Percentiles rank a stretch among this genome's conserved stretches.
Conservation (phyloP, 1,140 invertebrate genomes). For the Penaeus chinensis region DNA sequence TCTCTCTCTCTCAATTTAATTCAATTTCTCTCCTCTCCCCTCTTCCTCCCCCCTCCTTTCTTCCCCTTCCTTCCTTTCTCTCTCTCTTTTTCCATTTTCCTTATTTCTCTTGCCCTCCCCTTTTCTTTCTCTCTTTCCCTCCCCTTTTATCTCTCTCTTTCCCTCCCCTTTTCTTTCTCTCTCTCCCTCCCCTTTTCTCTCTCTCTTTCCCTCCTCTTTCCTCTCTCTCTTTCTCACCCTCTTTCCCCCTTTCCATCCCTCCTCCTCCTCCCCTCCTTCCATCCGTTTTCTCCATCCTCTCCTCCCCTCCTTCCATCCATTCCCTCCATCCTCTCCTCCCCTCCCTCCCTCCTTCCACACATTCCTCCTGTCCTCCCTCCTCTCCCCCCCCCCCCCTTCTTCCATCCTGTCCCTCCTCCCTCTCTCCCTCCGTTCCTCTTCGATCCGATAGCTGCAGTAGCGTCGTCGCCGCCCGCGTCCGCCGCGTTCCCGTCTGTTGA, state of each 20-base stretch:
- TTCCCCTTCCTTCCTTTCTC: too few species aligned
- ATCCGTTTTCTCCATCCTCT: too few species aligned
- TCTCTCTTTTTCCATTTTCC: too few species aligned
- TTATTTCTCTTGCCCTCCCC: too few species aligned
- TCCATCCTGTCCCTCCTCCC: neutral
- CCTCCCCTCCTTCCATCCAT: neutral
- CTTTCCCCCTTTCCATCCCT: neutral
- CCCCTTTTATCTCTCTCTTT: neutral
- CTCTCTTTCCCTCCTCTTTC: neutral
- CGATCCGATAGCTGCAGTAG: too few species aligned
- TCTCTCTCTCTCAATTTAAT: too few species aligned
- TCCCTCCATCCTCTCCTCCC: neutral
- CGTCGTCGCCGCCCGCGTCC: too few species aligned
- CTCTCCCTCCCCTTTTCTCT: neutral
- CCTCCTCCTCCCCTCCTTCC: neutral
- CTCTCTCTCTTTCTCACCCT: neutral
- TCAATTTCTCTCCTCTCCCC: too few species aligned
- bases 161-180: neutral
- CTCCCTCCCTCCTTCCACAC: neutral
- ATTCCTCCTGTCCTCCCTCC: neutral
- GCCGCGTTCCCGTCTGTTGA: too few species aligned
- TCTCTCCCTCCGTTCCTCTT: neutral
- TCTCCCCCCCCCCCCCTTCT: neutral
- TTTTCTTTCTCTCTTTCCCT: neutral
- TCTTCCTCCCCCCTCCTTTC: too few species aligned